Conservation (phyloP, 35 echinoderm and acorn worm genomes). For the Amphiura filiformis region DNA sequence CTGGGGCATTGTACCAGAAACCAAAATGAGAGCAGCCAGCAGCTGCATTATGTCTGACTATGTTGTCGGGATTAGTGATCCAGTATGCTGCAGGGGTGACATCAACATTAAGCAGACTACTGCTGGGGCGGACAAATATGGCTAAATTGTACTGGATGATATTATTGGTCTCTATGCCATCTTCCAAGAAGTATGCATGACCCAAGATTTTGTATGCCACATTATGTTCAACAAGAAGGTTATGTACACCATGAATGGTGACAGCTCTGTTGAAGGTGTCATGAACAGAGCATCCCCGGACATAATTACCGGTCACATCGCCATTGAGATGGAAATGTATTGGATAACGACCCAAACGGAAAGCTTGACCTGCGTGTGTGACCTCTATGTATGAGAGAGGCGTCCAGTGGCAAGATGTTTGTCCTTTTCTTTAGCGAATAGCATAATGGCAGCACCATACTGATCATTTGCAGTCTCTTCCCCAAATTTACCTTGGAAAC, state of each 20-base stretch:
- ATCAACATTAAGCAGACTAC: slow-evolving; percentile 73
- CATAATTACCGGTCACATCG: slow-evolving; percentile 64
- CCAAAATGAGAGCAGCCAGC: slow-evolving; percentile 75
- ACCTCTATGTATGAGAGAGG: slow-evolving; percentile 72
- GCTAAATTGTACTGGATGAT: slow-evolving; percentile 84
- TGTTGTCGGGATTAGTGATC: slow-evolving; percentile 78
- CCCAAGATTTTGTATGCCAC: slow-evolving; percentile 81
- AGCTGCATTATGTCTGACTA: slow-evolving; percentile 66
- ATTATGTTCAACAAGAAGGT: slow-evolving; percentile 74
- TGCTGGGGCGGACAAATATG: slow-evolving; percentile 64
- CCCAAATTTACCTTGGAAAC: slow-evolving; percentile 71
- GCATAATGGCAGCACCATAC: slow-evolving; percentile 74
- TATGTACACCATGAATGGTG: slow-evolving; percentile 64
- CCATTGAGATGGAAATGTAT: slow-evolving; percentile 84
- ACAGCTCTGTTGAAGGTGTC: slow-evolving; percentile 73
- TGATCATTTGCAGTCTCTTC: slow-evolving; percentile 63
- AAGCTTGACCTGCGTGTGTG: slow-evolving; percentile 76
- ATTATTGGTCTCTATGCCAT: slow-evolving; percentile 77
- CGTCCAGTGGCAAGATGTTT: slow-evolving; percentile 48
- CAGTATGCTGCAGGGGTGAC: slow-evolving; percentile 75
- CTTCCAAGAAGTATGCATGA: slow-evolving; percentile 77
- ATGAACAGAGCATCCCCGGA: slow-evolving; percentile 65
- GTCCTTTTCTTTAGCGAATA: slow-evolving; percentile 55
- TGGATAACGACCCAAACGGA: slow-evolving; percentile 79
- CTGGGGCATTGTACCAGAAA: slow-evolving; percentile 65